Evolutionary conservation across 2,797 vertebrate species (phyloP).

Genomic region (Lophotriccus pileatus): DNA sequence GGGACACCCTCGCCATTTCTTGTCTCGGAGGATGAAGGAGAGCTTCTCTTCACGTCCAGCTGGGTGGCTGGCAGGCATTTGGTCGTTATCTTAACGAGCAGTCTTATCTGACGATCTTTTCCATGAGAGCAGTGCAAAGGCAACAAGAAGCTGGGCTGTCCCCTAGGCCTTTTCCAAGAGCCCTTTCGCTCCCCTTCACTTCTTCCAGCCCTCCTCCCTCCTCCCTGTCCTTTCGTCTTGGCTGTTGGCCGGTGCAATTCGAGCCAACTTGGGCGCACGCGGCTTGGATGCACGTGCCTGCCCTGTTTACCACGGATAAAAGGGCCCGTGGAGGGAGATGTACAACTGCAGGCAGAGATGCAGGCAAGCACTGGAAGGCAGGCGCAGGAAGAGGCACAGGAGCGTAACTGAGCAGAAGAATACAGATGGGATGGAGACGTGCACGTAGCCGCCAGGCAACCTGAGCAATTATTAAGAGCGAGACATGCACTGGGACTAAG

Average conservation of each 20-base stretch:
- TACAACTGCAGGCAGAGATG: neutral
- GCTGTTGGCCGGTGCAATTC: neutral
- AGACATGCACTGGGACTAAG: neutral
- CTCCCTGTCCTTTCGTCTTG: neutral
- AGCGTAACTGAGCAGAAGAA: neutral
- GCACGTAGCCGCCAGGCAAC: neutral
- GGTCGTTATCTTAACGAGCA: neutral
- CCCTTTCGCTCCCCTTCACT: neutral
- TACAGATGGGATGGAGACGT: neutral
- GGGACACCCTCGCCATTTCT: neutral
- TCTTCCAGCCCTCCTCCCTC: neutral
- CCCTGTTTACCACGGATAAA: neutral
- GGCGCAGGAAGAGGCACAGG: rapidly evolving
- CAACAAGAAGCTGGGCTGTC: neutral
- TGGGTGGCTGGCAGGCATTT: neutral
- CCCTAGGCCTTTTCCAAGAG: neutral
- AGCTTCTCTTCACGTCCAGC: neutral
- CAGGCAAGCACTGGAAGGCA: neutral
- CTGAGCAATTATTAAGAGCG: neutral
- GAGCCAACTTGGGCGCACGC: rapidly evolving
- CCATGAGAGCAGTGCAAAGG: neutral
- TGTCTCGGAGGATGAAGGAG: neutral
- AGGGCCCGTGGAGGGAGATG: neutral
- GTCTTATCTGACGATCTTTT: conserved; percentile 26
- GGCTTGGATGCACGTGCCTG: neutral